Conservation (phyloP, 2,113 vertebrate genomes). For the Tupaia tana region DNA sequence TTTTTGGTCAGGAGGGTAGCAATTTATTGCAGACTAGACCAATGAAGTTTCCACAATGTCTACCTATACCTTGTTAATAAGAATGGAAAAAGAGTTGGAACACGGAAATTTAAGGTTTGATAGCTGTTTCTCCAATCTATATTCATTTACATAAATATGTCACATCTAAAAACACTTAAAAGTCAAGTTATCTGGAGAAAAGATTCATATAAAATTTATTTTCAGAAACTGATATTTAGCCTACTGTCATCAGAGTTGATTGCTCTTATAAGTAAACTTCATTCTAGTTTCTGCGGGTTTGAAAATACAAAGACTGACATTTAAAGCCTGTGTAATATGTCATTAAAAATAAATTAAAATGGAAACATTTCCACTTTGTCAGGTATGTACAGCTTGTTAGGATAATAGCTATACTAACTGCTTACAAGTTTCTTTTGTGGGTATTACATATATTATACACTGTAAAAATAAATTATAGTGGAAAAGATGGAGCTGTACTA, state of each 20-base stretch:
- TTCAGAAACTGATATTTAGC: slow-evolving; percentile 86
- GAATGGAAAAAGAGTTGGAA: slow-evolving; percentile 78
- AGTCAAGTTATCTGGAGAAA: slow-evolving; percentile 87
- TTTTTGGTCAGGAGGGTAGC: slow-evolving; percentile 83
- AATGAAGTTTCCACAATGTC: slow-evolving; percentile 77
- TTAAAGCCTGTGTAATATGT: slow-evolving; percentile 82
- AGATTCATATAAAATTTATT: slow-evolving; percentile 87
- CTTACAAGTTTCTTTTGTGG: slow-evolving; percentile 77
- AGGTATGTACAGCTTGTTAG: slow-evolving; percentile 80
- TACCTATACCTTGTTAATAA: slow-evolving; percentile 79
- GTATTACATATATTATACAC: slow-evolving; percentile 75
- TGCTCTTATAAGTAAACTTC: slow-evolving; percentile 84
- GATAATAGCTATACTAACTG: slow-evolving; percentile 72
- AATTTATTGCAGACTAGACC: slow-evolving; percentile 82
- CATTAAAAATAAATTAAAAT: slow-evolving; percentile 86
- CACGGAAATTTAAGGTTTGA: slow-evolving; percentile 80
- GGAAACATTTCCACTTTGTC: slow-evolving; percentile 81
- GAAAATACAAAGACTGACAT: slow-evolving; percentile 86
- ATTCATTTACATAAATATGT: slow-evolving; percentile 83
- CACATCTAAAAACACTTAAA: slow-evolving; percentile 87
- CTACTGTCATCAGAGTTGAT: slow-evolving; percentile 83
- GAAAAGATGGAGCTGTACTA: slow-evolving; percentile 59
- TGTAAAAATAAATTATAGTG: slow-evolving; percentile 61
- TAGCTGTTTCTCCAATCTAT: slow-evolving; percentile 76
- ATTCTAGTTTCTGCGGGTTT: slow-evolving; percentile 84